Conservation (phyloP, 2,888 invertebrate genomes). For the Cephus sareptanus region DNA sequence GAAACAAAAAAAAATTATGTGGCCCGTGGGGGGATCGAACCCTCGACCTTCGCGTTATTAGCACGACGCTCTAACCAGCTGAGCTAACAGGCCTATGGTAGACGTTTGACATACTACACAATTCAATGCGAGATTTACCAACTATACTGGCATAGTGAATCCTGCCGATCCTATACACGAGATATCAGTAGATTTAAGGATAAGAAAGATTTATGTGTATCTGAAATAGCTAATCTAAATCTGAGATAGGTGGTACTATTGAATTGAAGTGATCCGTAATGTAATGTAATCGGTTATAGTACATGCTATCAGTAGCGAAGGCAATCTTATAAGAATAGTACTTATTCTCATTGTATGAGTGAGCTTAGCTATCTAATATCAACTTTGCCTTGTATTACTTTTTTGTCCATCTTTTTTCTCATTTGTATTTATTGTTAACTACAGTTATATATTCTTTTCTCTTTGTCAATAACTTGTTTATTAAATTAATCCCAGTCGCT, state of each 20-base stretch:
- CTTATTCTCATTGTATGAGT: too few species aligned
- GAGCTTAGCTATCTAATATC: too few species aligned
- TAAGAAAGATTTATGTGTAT: background rate
- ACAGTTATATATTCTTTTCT: background rate
- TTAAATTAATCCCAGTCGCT: background rate
- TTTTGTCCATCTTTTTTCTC: too few species aligned
- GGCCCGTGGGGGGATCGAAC: constrained; percentile 38
- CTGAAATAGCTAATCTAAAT: background rate
- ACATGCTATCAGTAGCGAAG: too few species aligned
- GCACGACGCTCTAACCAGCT: constrained; percentile 24
- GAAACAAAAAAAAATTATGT: background rate
- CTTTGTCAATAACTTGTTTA: background rate
- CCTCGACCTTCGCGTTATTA: constrained; percentile 34
- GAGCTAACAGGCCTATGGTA: constrained; percentile 7
- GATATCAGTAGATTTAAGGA: background rate
- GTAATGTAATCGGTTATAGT: too few species aligned
- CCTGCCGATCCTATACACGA: background rate
- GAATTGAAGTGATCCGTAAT: background rate
- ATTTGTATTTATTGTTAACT: background rate
- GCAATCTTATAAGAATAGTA: too few species aligned
- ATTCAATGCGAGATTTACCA: background rate
- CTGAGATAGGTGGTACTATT: background rate
- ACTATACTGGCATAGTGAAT: background rate
- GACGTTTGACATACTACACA: background rate
- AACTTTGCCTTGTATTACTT: too few species aligned